These are phyloP conservation scores for Mixornis gularis DNA, from an alignment of 2,113 vertebrate species.

Conservation along the genomic window DNA sequence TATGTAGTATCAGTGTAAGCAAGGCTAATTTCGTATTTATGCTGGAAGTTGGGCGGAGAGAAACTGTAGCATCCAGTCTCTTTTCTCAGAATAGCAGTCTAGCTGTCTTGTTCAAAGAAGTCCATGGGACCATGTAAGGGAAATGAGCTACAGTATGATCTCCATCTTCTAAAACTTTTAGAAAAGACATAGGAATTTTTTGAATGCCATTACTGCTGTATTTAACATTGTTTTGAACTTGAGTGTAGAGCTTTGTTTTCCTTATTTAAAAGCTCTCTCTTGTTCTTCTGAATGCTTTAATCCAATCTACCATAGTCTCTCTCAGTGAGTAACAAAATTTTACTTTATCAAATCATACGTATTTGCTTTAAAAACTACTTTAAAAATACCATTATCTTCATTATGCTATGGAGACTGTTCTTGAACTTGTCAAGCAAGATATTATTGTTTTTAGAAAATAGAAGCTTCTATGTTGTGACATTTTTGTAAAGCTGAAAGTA, in stretches of 20 bases:
- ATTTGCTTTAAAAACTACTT: background rate
- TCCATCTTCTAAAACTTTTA: background rate
- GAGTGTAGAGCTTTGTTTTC: background rate
- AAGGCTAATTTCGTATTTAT: background rate
- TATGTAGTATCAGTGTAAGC: background rate
- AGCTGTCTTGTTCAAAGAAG: background rate
- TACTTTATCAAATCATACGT: background rate
- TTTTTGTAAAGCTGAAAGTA: slow-evolving; percentile 19
- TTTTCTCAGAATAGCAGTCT: background rate
- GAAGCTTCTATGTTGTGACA: background rate
- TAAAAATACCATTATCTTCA: background rate
- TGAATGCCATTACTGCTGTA: background rate
- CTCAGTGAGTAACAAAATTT: slow-evolving; percentile 71
- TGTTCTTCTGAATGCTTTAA: slow-evolving; percentile 58
- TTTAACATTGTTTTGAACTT: slow-evolving; percentile 8
- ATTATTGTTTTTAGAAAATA: slow-evolving; percentile 6
- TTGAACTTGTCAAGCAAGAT: background rate
- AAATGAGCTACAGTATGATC: background rate
- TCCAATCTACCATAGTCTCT: slow-evolving; percentile 66
- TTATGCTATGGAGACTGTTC: background rate
- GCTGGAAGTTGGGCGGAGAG: background rate
- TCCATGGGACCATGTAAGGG: background rate
- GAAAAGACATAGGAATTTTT: background rate
- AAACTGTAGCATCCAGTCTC: background rate
- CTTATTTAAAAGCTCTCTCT: slow-evolving; percentile 44